Percentiles rank a stretch among this genome's conserved stretches.
phyloP scores from a whole-genome alignment of 2,888 invertebrate genomes.

The Meloe dianella region DNA sequence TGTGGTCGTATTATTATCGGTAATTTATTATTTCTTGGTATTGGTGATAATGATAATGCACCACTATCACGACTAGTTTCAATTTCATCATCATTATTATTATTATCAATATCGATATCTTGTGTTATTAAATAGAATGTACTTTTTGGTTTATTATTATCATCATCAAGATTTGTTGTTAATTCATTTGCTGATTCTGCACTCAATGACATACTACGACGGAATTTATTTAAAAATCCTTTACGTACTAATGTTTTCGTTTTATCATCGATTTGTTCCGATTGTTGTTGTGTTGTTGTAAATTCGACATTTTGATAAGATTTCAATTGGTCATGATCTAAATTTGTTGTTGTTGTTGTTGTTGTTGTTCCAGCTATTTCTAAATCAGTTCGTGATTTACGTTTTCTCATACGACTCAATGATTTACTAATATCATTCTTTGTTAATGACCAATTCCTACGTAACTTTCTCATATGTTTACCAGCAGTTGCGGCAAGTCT shows the following conservation, averaged over 20 bases:
- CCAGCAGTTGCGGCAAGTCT: slow-evolving; percentile 69
- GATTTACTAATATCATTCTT: slow-evolving; percentile 67
- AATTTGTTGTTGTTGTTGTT: slow-evolving; percentile 19
- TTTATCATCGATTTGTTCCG: slow-evolving; percentile 17
- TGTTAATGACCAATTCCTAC: slow-evolving; percentile 65
- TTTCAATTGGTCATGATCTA: slow-evolving; percentile 7
- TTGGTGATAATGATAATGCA: slow-evolving; percentile 39
- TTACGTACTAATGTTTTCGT: slow-evolving; percentile 33
- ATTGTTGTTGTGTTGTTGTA: neutral
- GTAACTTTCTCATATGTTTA: slow-evolving; percentile 70
- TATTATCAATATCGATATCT: slow-evolving; percentile 66
- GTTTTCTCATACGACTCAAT: slow-evolving; percentile 59
- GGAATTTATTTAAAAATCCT: slow-evolving; percentile 63
- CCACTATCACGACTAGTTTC: slow-evolving; percentile 57
- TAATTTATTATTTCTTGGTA: slow-evolving; percentile 39
- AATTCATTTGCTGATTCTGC: slow-evolving; percentile 63
- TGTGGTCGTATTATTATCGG: slow-evolving; percentile 48
- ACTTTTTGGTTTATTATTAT: slow-evolving; percentile 63
- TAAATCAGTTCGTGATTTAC: slow-evolving; percentile 53
- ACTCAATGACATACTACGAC: slow-evolving; percentile 66
- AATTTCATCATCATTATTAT: slow-evolving; percentile 38
- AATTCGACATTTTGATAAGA: slow-evolving; percentile 1
- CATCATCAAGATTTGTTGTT: slow-evolving; percentile 55
- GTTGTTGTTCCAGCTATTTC: slow-evolving; percentile 28
- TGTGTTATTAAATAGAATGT: slow-evolving; percentile 74